Base-by-base conservation (phyloP, 2,113 vertebrate species). In the Stomatorhinus ivindoensis region DNA sequence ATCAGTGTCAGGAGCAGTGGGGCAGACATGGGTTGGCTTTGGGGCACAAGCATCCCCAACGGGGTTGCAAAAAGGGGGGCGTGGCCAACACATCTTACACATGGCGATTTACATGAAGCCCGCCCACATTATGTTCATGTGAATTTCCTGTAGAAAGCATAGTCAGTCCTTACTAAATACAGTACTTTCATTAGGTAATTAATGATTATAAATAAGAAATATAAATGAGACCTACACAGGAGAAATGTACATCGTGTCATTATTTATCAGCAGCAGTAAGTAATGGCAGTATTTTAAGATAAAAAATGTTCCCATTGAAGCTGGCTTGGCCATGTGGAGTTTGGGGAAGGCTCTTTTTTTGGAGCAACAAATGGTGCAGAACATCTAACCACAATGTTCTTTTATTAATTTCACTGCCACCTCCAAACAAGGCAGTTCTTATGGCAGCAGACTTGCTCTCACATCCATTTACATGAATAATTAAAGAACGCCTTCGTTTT, bases 381-480 rank as follows among this genome's bases (percentile, higher is more conserved):
- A 47, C 21, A 47, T n/a, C 39, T 84, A 24, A n/a, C 21, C 39
- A n/a, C 44, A 46, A 31, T 51, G 85, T 86, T 47, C 85, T 86
- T 86, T 48, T 13, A 69, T 47, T 42, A 86, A 50, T 86, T 86
- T 51, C 84, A 0, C 17, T 50, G 47, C 47, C 84, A 86, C 47
- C 31, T 19, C 31, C 48, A 9, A 87, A 27, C n/a, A 35, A 4
- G 31, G n/a, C 85, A 55, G 27, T 53, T 35, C 48, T 31, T 51
- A 51, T 3, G 48, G 85, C 48, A 21, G 27, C 21, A 15, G 13
- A 15, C 27, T 19, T 1, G 2, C 24, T 5, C n/a, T 27, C 13
- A 27, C 42, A 86, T 86, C 46, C 85, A 53, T 87, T 87, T 87
- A 39, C 48, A 87, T 86, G 47, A 87, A 87, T 84, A 84, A 84